Base-by-base conservation (phyloP, 2,113 vertebrate species). In the Protomyctophum bolini region DNA sequence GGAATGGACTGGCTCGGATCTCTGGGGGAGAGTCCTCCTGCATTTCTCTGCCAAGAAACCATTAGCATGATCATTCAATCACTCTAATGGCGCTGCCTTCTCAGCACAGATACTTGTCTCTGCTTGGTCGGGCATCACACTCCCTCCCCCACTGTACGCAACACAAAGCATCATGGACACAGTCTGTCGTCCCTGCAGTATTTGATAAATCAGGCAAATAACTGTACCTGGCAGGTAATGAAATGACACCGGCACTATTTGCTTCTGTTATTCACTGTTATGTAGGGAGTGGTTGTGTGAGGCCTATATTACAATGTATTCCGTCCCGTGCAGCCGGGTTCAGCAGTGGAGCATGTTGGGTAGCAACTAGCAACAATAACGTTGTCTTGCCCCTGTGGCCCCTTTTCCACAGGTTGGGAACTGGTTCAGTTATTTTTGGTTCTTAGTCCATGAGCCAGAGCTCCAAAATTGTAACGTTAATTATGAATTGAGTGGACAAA, bases 61-160 rank as follows among this genome's bases (percentile, higher is more conserved):
- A 87, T 89, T 87, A 89, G 80, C 75, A 63, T 61, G 21, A 68
- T 72, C 74, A 49, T 80, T 76, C 69, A 77, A 68, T 79, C 8
- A 48, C 78, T 54, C 63, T 87, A 88, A 89, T 89, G 78, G 78
- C 80, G 54, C 72, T 73, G 66, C 45, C 68, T 83, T 58, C 79
- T 73, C 83, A 77, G 63, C 66, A 49, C 61, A 66, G 70, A 75
- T 66, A 57, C 79, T 72, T 74, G 21, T 76, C 63, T 77, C 71
- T 41, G 33, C 33, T 11, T 52, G 62, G 59, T 69, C 67, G 64
- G 64, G 61, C 73, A 55, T 64, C 68, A 51, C 14, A 6, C 49
- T 8, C 54, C 7, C 58, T 57, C 52, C 28, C 57, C 9, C 63
- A 57, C 33, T 6, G 33, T 6, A 41, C 33, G 33, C 47, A 57